phyloP scores from a whole-genome alignment of 2,797 vertebrate genomes.

The Cercopithecus diana region DNA sequence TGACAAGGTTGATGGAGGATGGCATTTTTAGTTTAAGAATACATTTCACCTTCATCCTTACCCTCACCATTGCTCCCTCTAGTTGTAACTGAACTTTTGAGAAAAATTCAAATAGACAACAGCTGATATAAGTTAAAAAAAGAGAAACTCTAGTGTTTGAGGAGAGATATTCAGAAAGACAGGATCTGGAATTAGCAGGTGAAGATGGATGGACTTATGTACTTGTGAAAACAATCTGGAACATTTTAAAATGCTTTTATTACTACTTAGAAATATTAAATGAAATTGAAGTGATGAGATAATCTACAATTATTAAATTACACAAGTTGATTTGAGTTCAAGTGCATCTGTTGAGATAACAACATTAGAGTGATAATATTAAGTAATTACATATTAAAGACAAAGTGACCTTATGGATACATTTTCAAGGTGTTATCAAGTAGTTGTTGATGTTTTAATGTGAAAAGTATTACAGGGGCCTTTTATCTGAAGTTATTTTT shows the following conservation, averaged over 20 bases:
- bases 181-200: background rate
- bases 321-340: conserved; percentile 29
- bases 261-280: conserved; percentile 49
- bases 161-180: background rate
- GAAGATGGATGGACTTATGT: background rate
- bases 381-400: conserved; percentile 50
- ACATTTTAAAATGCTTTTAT: conserved; percentile 48
- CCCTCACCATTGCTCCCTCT: background rate
- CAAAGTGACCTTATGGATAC: background rate
- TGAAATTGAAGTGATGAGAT: conserved; percentile 48
- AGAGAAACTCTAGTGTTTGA: background rate
- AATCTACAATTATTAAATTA: conserved; percentile 60
- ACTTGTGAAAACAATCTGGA: background rate
- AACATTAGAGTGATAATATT: conserved; percentile 22
- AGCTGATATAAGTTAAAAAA: background rate
- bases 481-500: conserved; percentile 39
- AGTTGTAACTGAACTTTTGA: conserved; percentile 21
- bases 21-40: background rate
- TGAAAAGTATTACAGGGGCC: background rate
- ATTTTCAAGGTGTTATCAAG: conserved; percentile 45
- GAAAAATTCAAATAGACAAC: background rate
- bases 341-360: conserved; percentile 22
- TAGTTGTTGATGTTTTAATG: conserved; percentile 39
- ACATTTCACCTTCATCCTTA: background rate
- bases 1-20: background rate